Percentiles rank a stretch among this genome's conserved stretches.
Evolutionary conservation across 2,113 vertebrate species (phyloP).

Genomic region (Mesembrinibis cayennensis): DNA sequence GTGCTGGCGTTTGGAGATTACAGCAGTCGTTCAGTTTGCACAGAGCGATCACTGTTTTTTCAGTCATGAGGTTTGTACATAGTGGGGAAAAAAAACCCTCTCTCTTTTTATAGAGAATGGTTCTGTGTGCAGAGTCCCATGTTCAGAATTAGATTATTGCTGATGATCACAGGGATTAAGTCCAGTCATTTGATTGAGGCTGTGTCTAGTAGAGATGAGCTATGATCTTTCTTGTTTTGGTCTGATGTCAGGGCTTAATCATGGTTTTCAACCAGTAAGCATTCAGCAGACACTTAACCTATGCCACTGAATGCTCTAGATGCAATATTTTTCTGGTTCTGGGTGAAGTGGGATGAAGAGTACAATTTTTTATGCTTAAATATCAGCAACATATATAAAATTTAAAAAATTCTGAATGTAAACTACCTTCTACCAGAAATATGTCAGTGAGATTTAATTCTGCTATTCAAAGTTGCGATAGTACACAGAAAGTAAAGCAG

Average conservation of each 20-base stretch:
- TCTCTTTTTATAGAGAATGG: not conserved
- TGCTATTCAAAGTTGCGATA: not conserved
- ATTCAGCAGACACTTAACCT: not conserved
- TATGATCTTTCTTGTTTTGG: not conserved
- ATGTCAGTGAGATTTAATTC: not conserved
- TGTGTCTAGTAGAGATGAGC: not conserved
- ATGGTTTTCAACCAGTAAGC: not conserved
- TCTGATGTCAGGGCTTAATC: not conserved
- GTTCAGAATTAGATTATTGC: not conserved
- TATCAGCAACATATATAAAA: not conserved
- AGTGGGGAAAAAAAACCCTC: not conserved
- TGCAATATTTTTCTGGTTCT: not conserved
- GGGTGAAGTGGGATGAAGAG: not conserved
- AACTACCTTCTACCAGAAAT: not conserved
- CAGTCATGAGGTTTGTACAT: not conserved
- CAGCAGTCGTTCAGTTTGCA: not conserved
- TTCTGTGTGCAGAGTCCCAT: not conserved
- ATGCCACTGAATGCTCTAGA: not conserved
- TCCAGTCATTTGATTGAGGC: not conserved
- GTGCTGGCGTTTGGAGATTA: not conserved
- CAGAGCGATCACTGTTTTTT: accelerated
- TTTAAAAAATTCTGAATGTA: not conserved
- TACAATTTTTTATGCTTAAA: not conserved
- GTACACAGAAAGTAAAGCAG: not conserved
- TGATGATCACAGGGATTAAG: not conserved